Conservation (phyloP, 2,113 vertebrate species). For the Pyrgilauda ruficollis region DNA sequence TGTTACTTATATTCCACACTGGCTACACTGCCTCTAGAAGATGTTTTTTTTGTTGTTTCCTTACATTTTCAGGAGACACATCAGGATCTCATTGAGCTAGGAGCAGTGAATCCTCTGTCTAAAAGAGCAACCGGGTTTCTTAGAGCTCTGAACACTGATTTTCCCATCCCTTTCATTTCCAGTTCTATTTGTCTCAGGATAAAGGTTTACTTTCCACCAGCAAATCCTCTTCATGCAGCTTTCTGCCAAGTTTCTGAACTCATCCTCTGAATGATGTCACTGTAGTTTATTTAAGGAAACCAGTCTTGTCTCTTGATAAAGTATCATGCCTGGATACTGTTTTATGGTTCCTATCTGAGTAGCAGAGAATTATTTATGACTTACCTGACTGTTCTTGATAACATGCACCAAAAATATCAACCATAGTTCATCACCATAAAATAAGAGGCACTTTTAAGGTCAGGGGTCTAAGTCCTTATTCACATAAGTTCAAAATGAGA, state of each 20-base stretch:
- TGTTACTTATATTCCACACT: neutral
- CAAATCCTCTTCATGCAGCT: neutral
- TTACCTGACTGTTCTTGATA: constrained; percentile 72
- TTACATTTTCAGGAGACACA: neutral
- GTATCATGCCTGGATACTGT: constrained; percentile 61
- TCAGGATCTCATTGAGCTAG: neutral
- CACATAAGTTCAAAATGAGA: constrained; percentile 56
- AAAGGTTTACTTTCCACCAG: constrained; percentile 26
- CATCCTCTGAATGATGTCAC: constrained; percentile 73
- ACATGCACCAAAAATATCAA: constrained; percentile 68
- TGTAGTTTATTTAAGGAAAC: constrained; percentile 76
- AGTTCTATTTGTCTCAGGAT: neutral
- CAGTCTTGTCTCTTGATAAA: constrained; percentile 73
- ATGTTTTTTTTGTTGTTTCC: neutral
- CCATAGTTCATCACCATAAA: constrained; percentile 74
- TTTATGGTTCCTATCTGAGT: constrained; percentile 67
- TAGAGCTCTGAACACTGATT: neutral
- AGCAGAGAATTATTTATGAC: constrained; percentile 71
- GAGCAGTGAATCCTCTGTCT: neutral
- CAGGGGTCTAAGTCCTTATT: constrained; percentile 63
- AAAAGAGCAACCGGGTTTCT: neutral
- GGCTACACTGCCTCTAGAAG: neutral
- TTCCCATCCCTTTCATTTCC: neutral
- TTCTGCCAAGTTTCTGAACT: constrained; percentile 52
- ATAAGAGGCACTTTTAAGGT: constrained; percentile 65